Base-by-base conservation (phyloP, 2,113 vertebrate species). In the Aythya baeri region DNA sequence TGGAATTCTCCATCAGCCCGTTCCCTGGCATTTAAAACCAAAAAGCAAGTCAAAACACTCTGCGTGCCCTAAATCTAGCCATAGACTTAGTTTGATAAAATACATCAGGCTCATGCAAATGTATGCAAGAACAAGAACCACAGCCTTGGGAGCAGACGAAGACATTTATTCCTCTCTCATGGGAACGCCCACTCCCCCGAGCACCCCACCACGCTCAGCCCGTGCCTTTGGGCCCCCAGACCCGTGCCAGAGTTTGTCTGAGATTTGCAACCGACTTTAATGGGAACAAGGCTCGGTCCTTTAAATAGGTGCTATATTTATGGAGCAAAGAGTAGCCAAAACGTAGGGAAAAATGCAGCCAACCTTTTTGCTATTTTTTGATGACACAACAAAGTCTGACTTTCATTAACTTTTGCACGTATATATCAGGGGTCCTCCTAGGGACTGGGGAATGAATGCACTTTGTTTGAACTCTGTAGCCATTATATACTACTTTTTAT, bases 401-500 rank as follows among this genome's bases (percentile, higher is more conserved):
- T 96, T 96, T 96, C 94, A 97, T 97, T 96, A 95, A 92, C 49
- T 96, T 96, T 94, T 95, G 90, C 88, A 96, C 88, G 62, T 95
- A 94, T 95, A 88, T 94, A 94, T 95, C 94, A 92, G 88, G 88
- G 95, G 93, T 97, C 88, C 93, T 97, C 92, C 92, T 62, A 96
- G 93, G 92, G 91, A 95, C 92, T 50, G 3, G 77, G 91, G 93
- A 96, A 93, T 83, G 88, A 95, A 84, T 97, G 96, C 96, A 97
- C 94, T 96, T 96, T 90, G 86, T 95, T 94, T 97, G 96, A 96
- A 96, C 96, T 94, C 94, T 94, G 86, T 82, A 66, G 93, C 93
- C 94, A 93, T 96, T 97, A 95, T 91, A 96, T 96, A 96, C 92
- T 73, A 92, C 62, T 94, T 96, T 97, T 96, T 96, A 96, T 96